A percentile compares a stretch with the other conserved stretches of the same genome.
Evolutionary conservation across 2,888 invertebrate species (phyloP).

Genomic region (Drosophila anomelani): DNA sequence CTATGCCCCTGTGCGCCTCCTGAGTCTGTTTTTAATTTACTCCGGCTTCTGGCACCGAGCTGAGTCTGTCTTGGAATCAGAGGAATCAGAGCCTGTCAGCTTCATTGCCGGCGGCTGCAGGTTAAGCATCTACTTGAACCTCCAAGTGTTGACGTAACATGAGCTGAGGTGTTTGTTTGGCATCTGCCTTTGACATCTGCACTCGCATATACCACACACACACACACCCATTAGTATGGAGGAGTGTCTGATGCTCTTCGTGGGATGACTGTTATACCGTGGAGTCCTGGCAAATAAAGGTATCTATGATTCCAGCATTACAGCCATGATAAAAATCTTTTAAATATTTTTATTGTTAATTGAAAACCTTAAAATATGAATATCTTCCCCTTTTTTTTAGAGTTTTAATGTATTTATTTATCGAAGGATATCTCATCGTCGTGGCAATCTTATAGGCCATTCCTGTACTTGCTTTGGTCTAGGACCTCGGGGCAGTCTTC

Average conservation of each 20-base stretch:
- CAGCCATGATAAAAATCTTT: fast-evolving
- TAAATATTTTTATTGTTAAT: not conserved
- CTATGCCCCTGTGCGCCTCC: conserved; percentile 46
- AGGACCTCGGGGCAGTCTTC: conserved; percentile 7
- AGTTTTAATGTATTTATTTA: not conserved
- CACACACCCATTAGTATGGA: conserved; percentile 23
- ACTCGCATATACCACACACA: conserved; percentile 48
- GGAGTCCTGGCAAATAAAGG: not conserved
- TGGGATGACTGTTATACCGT: not conserved
- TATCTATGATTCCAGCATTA: not conserved
- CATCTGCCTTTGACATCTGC: conserved; percentile 73
- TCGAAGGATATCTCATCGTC: not conserved
- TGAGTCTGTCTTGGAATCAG: conserved; percentile 29
- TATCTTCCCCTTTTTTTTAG: not conserved
- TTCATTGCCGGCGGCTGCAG: conserved; percentile 79
- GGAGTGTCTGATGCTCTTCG: conserved; percentile 28
- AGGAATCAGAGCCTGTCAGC: conserved; percentile 41
- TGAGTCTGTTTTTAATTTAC: conserved; percentile 76
- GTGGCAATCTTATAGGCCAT: not conserved
- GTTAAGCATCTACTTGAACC: conserved; percentile 83
- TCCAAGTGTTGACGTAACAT: conserved; percentile 81
- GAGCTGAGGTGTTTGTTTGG: conserved; percentile 69
- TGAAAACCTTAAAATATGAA: not conserved
- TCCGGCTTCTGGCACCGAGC: conserved; percentile 22
- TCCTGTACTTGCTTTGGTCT: conserved; percentile 20